A percentile compares a stretch with the other conserved stretches of the same genome.
Evolutionary conservation across 2,113 vertebrate species (phyloP).

Genomic region (Alces alces): DNA sequence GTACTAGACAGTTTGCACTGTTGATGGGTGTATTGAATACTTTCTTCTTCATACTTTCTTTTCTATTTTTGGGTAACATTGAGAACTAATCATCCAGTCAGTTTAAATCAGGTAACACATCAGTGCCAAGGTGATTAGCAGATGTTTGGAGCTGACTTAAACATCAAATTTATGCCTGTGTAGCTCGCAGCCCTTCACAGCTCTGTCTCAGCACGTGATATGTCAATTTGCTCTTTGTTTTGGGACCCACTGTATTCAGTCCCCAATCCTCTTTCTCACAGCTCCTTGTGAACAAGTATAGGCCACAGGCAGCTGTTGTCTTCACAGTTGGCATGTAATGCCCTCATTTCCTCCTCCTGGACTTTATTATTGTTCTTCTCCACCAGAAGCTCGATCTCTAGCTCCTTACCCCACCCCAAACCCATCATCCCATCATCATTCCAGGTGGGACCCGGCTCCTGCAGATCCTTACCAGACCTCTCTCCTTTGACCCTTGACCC

Average conservation of each 20-base stretch:
- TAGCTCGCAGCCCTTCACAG: not conserved
- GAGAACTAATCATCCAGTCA: conserved; percentile 2
- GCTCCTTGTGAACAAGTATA: not conserved
- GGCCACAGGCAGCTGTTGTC: not conserved
- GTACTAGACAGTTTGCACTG: not conserved
- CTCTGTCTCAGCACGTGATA: not conserved
- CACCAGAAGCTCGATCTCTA: not conserved
- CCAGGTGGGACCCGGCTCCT: not conserved
- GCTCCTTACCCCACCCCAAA: not conserved
- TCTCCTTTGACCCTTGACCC: not conserved
- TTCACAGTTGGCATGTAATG: not conserved
- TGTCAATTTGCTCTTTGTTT: not conserved
- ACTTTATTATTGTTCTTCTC: not conserved
- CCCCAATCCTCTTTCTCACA: not conserved
- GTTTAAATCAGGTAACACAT: conserved; percentile 15
- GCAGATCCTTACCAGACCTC: not conserved
- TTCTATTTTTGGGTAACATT: not conserved
- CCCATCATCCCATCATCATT: not conserved
- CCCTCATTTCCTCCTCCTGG: not conserved
- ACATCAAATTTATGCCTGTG: not conserved
- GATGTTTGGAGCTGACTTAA: not conserved
- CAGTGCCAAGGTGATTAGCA: not conserved
- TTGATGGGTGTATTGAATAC: not conserved
- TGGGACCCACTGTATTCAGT: not conserved
- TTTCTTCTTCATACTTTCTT: not conserved